Conservation (phyloP, 2,888 invertebrate species). For the Diaprepes abbreviatus region DNA sequence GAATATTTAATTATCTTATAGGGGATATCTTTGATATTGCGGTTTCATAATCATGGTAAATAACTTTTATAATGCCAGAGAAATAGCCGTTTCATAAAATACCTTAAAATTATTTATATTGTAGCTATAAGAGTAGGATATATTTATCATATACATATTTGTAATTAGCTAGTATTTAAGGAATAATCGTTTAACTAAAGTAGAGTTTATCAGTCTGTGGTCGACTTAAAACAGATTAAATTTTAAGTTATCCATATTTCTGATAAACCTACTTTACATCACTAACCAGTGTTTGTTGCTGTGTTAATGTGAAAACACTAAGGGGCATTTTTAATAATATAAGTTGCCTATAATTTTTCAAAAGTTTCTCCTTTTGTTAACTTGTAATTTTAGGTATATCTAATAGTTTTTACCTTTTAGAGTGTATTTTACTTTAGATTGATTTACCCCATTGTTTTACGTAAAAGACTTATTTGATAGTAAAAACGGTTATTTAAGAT, state of each 20-base stretch:
- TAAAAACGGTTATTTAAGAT: background rate
- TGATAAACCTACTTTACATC: no score
- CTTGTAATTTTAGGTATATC: background rate
- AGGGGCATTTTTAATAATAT: slow-evolving; percentile 12
- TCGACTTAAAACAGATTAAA: no score
- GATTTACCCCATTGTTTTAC: background rate
- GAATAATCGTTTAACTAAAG: slow-evolving; percentile 12
- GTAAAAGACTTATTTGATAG: background rate
- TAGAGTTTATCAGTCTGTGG: no score
- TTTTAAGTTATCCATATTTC: no score
- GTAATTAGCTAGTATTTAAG: slow-evolving; percentile 32
- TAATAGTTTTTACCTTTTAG: background rate
- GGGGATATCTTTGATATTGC: background rate
- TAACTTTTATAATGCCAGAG: slow-evolving; percentile 33
- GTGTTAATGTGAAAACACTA: slow-evolving; percentile 8
- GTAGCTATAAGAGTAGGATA: slow-evolving; percentile 26
- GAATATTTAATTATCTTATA: no score
- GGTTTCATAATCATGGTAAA: background rate
- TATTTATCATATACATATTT: slow-evolving; percentile 40
- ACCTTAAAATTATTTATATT: slow-evolving; percentile 27
- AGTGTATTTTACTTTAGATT: background rate
- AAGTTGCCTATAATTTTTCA: background rate
- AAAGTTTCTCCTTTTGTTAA: background rate
- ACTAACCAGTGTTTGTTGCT: slow-evolving; percentile 23
- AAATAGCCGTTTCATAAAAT: slow-evolving; percentile 25